These are phyloP conservation scores for Parazoanthus swiftii DNA, from an alignment of 92 coral and sea anemone species.

Conservation along the genomic window DNA sequence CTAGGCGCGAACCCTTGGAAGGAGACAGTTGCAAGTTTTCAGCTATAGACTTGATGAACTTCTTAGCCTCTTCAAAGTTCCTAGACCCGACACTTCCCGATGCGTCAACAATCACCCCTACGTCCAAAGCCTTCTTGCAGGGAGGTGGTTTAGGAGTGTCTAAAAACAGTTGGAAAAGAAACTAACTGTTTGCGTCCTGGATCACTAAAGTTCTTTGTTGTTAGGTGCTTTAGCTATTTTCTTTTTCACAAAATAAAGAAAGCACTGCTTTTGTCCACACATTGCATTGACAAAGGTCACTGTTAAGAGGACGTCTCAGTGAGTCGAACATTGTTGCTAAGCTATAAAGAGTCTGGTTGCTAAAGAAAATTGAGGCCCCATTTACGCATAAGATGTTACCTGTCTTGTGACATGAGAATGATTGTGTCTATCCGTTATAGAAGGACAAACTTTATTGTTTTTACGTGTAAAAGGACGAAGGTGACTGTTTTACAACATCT, in stretches of 20 bases:
- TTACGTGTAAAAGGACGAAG: too few relatives aligned
- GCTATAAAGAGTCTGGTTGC: too few relatives aligned
- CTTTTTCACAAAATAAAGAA: too few relatives aligned
- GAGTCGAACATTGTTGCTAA: too few relatives aligned
- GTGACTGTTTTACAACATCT: neutral
- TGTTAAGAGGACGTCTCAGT: too few relatives aligned
- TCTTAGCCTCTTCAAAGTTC: conserved; percentile 55
- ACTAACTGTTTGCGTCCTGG: neutral
- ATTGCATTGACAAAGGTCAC: too few relatives aligned
- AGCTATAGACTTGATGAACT: conserved; percentile 53
- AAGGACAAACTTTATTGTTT: too few relatives aligned
- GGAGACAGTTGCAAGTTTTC: conserved; percentile 60
- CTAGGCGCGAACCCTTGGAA: conserved; percentile 56
- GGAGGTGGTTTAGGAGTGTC: conserved; percentile 46
- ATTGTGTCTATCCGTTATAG: neutral
- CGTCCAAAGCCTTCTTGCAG: conserved; percentile 66
- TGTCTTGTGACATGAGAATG: neutral
- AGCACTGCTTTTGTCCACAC: too few relatives aligned
- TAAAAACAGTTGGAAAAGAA: neutral
- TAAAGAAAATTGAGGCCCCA: too few relatives aligned
- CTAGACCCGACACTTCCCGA: conserved; percentile 55
- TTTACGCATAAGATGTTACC: neutral
- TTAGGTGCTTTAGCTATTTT: too few relatives aligned
- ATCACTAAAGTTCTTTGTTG: too few relatives aligned
- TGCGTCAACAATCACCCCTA: conserved; percentile 64